Conservation (phyloP, 2,888 invertebrate species). For the Argyresthia goedartella region DNA sequence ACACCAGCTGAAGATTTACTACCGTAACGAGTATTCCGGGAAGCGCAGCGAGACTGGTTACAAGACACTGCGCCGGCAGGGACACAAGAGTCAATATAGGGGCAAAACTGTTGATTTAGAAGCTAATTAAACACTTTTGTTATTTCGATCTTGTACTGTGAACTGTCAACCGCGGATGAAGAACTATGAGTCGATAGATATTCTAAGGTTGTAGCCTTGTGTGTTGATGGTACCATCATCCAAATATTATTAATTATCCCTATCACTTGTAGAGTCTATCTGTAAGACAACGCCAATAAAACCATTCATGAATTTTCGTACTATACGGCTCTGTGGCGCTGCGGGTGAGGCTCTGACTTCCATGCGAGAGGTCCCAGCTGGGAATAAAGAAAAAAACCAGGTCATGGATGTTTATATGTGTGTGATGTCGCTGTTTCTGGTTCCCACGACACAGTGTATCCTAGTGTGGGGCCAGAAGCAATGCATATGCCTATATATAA, state of each 20-base stretch:
- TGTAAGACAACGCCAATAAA: no score
- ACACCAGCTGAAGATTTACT: conserved; percentile 7
- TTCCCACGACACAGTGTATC: no score
- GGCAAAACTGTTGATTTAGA: neutral
- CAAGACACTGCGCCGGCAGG: conserved; percentile 7
- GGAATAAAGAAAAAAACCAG: no score
- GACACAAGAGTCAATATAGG: conserved; percentile 1
- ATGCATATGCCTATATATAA: no score
- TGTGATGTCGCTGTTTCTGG: no score
- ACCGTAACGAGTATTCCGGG: conserved; percentile 29
- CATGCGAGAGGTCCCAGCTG: no score
- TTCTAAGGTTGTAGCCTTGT: neutral
- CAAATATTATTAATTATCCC: neutral
- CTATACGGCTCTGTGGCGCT: no score
- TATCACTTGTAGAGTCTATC: neutral
- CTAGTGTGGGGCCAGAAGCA: no score
- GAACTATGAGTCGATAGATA: neutral
- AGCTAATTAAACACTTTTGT: conserved; percentile 6
- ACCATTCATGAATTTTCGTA: no score
- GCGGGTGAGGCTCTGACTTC: no score
- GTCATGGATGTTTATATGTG: no score
- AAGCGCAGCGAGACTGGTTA: conserved; percentile 17
- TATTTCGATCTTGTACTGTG: conserved; percentile 2
- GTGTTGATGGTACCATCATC: neutral
- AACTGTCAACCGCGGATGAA: conserved; percentile 1